Evolutionary conservation across 2,113 vertebrate genomes (phyloP).

Genomic region (Heterotis niloticus): DNA sequence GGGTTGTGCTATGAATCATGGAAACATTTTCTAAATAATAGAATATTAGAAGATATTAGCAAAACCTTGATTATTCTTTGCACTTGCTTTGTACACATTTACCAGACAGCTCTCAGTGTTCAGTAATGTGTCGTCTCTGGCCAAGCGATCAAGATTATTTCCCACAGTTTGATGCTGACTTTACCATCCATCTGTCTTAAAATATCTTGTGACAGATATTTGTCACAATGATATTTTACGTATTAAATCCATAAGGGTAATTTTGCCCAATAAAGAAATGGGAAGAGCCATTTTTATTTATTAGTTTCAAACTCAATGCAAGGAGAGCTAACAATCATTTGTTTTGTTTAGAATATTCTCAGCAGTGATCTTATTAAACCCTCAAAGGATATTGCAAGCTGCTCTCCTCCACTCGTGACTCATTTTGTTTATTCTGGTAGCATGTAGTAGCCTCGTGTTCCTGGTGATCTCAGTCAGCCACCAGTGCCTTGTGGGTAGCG

Average conservation of each 20-base stretch:
- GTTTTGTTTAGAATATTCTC: not conserved
- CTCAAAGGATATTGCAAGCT: not conserved
- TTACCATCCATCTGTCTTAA: too few species aligned
- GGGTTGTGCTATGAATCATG: too few species aligned
- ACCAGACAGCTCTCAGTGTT: too few species aligned
- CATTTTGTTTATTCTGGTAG: constrained; percentile 7
- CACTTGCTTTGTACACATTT: too few species aligned
- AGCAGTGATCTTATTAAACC: not conserved
- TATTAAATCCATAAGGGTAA: not conserved
- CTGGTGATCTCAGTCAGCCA: not conserved
- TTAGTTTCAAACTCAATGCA: not conserved
- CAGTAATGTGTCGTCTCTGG: too few species aligned
- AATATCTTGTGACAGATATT: too few species aligned
- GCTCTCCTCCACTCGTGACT: not conserved
- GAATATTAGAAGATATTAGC: too few species aligned
- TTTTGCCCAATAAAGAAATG: not conserved
- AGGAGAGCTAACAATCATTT: not conserved
- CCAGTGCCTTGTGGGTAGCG: not conserved
- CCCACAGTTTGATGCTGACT: too few species aligned
- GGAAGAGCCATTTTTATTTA: not conserved
- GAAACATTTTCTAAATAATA: too few species aligned
- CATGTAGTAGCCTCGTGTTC: not conserved
- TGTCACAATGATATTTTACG: too few species aligned
- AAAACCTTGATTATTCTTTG: too few species aligned
- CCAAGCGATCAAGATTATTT: too few species aligned